A percentile compares a stretch with the other conserved stretches of the same genome.
phyloP scores from a whole-genome alignment of 2,113 vertebrate genomes.

The Rhinopomastus cyanomelas region DNA sequence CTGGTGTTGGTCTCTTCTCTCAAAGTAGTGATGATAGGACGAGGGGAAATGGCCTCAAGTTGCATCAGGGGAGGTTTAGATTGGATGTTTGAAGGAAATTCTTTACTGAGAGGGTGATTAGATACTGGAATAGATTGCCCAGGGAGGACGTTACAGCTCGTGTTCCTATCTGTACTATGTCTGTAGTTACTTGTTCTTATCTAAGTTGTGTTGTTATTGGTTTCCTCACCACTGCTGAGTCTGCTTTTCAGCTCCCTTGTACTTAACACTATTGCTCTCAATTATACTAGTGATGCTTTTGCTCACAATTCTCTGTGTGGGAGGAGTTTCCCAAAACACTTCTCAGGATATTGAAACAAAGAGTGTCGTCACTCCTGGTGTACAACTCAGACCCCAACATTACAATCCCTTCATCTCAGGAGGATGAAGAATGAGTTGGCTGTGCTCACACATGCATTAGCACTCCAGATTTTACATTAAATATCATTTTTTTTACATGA shows the following conservation, averaged over 20 bases:
- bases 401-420: not conserved
- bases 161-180: not conserved
- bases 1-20: too few species aligned
- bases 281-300: not conserved
- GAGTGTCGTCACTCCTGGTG: not conserved
- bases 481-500: too few species aligned
- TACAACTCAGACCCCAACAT: fast-evolving
- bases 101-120: too few species aligned
- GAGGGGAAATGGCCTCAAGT: too few species aligned
- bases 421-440: not conserved
- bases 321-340: not conserved
- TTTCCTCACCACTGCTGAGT: not conserved
- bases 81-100: too few species aligned
- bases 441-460: not conserved
- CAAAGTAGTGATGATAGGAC: too few species aligned
- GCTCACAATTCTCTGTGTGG: not conserved
- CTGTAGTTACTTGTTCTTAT: not conserved
- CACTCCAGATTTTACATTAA: not conserved
- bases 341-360: not conserved
- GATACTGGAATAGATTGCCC: too few species aligned
- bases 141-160: not conserved
- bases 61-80: too few species aligned
- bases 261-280: not conserved
- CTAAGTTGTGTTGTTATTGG: not conserved
- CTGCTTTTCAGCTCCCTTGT: not conserved